phyloP scores from a whole-genome alignment of 2,797 vertebrate species.

The Aulostomus chinensis region DNA sequence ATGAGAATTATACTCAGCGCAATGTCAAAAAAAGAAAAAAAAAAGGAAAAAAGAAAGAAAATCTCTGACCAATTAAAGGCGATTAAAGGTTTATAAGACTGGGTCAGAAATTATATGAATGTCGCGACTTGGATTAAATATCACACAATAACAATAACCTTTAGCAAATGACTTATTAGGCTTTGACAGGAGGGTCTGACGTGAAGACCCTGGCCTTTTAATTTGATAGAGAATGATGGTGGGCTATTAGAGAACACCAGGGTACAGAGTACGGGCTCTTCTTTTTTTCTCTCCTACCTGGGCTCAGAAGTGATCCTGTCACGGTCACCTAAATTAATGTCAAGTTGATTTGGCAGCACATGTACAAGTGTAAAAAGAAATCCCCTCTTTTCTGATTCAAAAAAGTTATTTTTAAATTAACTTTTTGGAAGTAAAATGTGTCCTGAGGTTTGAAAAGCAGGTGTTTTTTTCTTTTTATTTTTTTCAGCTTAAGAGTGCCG shows the following conservation, averaged over 20 bases:
- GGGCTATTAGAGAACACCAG: constrained; percentile 17
- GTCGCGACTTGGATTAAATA: constrained; percentile 71
- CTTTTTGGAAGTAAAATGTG: too few species aligned
- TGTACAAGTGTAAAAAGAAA: too few species aligned
- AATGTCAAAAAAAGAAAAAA: constrained; percentile 16
- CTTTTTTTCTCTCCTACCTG: not conserved
- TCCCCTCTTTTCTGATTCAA: too few species aligned
- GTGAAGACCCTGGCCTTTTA: constrained; percentile 52
- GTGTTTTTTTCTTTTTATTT: too few species aligned
- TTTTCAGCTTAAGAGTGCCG: too few species aligned
- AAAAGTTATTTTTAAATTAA: too few species aligned
- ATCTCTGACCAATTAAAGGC: constrained; percentile 63
- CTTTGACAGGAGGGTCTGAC: constrained; percentile 56
- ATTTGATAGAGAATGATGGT: constrained; percentile 52
- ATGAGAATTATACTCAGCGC: constrained; percentile 10
- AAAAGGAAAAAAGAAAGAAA: too few species aligned
- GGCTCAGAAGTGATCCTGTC: constrained; percentile 18
- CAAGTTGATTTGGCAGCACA: too few species aligned
- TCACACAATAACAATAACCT: constrained; percentile 73
- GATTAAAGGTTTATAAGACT: constrained; percentile 54
- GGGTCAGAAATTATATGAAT: constrained; percentile 72
- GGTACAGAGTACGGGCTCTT: too few species aligned
- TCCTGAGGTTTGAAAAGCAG: too few species aligned
- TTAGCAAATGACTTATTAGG: constrained; percentile 67
- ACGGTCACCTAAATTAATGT: constrained; percentile 48